phyloP scores from a whole-genome alignment of 2,113 vertebrate species.

The Peromyscus californicus region DNA sequence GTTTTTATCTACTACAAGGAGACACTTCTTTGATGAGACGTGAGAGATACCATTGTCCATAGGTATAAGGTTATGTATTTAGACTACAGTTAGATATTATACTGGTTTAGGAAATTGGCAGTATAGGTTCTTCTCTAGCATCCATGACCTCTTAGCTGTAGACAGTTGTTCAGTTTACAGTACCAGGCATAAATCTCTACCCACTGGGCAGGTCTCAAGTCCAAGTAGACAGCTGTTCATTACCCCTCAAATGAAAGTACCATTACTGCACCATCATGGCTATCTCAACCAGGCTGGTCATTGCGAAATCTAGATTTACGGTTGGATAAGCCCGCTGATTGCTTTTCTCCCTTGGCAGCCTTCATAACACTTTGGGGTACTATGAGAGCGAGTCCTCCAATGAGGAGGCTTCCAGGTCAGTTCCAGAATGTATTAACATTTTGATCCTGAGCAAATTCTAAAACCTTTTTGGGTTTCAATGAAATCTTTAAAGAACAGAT shows the following conservation, averaged over 20 bases:
- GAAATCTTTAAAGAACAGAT: constrained; percentile 35
- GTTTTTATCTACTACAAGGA: not conserved
- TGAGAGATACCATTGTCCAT: not conserved
- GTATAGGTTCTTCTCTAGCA: not conserved
- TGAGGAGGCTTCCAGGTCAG: not conserved
- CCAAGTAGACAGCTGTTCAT: not conserved
- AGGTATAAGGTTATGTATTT: not conserved
- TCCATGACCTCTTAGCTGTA: not conserved
- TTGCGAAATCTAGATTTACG: not conserved
- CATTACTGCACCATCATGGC: not conserved
- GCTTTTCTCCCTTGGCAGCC: not conserved
- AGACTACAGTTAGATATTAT: not conserved
- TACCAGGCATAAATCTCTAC: not conserved
- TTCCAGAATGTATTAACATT: not conserved
- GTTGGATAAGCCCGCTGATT: not conserved
- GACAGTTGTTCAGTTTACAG: not conserved
- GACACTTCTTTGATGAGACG: not conserved
- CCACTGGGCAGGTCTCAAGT: not conserved
- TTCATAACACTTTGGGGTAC: not conserved
- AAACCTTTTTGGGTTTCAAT: not conserved
- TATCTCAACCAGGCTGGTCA: not conserved
- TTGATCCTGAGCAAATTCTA: not conserved
- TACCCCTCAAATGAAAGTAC: not conserved
- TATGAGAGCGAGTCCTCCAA: not conserved
- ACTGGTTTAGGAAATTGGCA: not conserved